Percentiles rank a stretch among this genome's conserved stretches.
These are phyloP conservation scores for Pseudachorutes palmiensis DNA, from an alignment of 1,140 invertebrate genomes.

Conservation along the genomic window DNA sequence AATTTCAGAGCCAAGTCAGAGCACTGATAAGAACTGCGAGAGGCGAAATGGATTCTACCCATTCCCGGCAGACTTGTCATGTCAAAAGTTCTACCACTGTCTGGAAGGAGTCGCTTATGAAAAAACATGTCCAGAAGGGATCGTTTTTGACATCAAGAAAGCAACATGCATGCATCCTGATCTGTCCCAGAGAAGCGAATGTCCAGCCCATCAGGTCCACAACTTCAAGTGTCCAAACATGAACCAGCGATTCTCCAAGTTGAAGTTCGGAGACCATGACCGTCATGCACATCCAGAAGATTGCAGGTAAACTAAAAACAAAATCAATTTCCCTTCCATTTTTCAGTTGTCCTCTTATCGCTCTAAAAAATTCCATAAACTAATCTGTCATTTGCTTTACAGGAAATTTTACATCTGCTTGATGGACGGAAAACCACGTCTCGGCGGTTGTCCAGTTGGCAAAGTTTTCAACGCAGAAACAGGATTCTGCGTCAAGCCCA, in stretches of 20 bases:
- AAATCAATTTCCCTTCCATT: background rate
- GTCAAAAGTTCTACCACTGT: conserved; percentile 43
- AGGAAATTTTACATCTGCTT: conserved; percentile 44
- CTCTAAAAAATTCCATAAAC: background rate
- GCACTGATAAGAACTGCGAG: conserved; percentile 39
- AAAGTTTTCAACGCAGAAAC: conserved; percentile 45
- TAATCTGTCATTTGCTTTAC: background rate
- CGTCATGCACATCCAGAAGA: conserved; percentile 41
- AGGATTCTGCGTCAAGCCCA: conserved; percentile 44
- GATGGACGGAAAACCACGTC: conserved; percentile 39
- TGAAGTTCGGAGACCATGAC: conserved; percentile 39
- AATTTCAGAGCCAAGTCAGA: conserved; percentile 42
- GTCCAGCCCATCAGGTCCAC: conserved; percentile 34
- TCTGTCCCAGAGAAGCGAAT: conserved; percentile 30
- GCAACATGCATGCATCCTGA: conserved; percentile 41
- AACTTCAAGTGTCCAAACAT: conserved; percentile 43
- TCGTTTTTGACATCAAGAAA: conserved; percentile 42
- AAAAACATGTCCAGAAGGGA: conserved; percentile 44
- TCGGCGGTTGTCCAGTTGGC: conserved; percentile 43
- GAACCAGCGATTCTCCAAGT: conserved; percentile 36
- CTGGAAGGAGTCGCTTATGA: conserved; percentile 33
- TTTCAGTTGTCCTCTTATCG: background rate
- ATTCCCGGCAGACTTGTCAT: conserved; percentile 39
- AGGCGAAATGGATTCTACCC: conserved; percentile 42
- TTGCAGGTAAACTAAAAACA: no score